Base-by-base conservation (phyloP, 1,140 invertebrate genomes). In the Coptotermes formosanus region DNA sequence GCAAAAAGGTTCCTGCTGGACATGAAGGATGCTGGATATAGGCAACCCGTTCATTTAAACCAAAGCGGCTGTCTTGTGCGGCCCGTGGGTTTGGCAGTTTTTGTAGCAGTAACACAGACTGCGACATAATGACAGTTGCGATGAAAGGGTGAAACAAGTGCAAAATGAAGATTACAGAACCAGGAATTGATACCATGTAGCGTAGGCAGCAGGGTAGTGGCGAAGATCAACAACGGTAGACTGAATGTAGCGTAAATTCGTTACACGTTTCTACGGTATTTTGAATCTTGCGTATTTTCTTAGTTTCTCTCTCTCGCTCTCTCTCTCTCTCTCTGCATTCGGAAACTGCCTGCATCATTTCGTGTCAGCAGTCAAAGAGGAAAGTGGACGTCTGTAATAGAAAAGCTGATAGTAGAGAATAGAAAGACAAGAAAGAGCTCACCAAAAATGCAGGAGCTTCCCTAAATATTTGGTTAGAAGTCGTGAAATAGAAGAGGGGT, bases 391-490 rank as follows among this genome's bases (percentile, higher is more conserved):
- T 9, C 2, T n/a, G n/a, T 64, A 16, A 12, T n/a, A 75, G 7
- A 30, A 30, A 25, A 75, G n/a, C 25, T 9, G 64, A 30, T 25
- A 30, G 21, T 23, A 21, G 59, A 30, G 64, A 75, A 59, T 59
- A 30, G 64, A 25, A 75, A 30, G n/a, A 75, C 6, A 14, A 8
- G 64, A 25, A 75, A 8, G n/a, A 75, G n/a, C 64, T 8, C 64
- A 75, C 64, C 64, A n/a, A 75, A 75, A 75, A 75, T 8, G 64
- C 64, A 75, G 64, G n/a, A 75, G 64, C 64, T 75, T 75, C 64
- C 25, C 64, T 75, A 75, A 75, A 75, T 75, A 75, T 75, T 75
- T 75, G 64, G 64, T 75, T 75, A 75, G 64, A 75, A 75, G 64
- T 75, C 64, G 25, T 75, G 64, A 30, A 75, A 75, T 16, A 75